These are phyloP conservation scores for Chionomys nivalis DNA, from an alignment of 2,113 vertebrate genomes.

Conservation along the genomic window DNA sequence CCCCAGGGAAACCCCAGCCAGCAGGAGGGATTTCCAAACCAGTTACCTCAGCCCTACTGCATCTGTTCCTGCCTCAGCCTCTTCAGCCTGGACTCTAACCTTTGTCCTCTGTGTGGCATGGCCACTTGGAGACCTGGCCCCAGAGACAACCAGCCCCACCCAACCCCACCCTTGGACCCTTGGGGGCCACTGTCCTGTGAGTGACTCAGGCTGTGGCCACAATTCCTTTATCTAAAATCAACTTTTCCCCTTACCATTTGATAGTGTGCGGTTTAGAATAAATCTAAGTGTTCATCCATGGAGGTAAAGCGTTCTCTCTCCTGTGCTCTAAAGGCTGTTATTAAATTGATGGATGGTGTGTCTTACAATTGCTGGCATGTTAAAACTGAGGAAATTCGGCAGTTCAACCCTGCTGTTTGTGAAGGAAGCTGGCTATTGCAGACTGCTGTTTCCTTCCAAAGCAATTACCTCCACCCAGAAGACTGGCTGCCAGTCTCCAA, in stretches of 20 bases:
- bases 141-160: background rate
- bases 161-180: background rate
- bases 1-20: background rate
- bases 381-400: conserved; percentile 42
- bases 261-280: conserved; percentile 62
- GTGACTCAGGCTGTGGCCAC: background rate
- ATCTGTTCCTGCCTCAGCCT: background rate
- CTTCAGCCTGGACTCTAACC: background rate
- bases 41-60: background rate
- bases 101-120: background rate
- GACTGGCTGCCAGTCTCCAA: background rate
- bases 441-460: conserved; percentile 45
- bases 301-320: conserved; percentile 50
- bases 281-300: conserved; percentile 61
- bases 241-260: conserved; percentile 50
- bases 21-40: no score
- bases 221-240: conserved; percentile 32
- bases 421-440: conserved; percentile 35
- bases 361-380: conserved; percentile 62
- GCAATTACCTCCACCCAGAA: conserved; percentile 33
- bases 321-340: conserved; percentile 67
- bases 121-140: background rate
- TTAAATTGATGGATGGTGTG: conserved; percentile 75
- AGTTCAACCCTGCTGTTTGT: conserved; percentile 40
- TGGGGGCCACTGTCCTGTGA: background rate